Conservation (phyloP, 2,113 vertebrate genomes). For the Ciconia boyciana region DNA sequence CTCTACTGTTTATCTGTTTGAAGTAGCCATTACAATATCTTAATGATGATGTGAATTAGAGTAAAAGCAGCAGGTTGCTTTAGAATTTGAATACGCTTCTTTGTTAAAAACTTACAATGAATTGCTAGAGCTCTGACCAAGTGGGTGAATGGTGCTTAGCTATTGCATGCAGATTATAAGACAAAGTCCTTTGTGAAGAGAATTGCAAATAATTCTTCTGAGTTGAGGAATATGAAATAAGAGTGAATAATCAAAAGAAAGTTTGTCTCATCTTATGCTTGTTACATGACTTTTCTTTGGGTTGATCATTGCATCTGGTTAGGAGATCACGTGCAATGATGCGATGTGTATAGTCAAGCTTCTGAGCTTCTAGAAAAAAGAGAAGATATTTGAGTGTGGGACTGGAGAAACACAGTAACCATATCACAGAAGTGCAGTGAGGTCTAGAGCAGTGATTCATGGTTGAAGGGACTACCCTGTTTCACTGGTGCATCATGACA, state of each 20-base stretch:
- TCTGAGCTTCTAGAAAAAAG: neutral
- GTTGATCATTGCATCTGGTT: neutral
- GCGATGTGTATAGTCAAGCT: neutral
- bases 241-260: neutral
- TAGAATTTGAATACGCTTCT: neutral
- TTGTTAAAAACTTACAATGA: neutral
- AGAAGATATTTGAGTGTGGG: neutral
- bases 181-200: neutral
- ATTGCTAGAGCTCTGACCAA: neutral
- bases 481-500: neutral
- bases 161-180: neutral
- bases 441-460: neutral
- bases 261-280: neutral
- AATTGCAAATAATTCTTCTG: neutral
- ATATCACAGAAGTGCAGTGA: neutral
- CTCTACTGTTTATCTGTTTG: neutral
- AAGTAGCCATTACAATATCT: neutral
- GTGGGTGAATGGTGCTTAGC: neutral
- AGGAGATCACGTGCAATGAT: neutral
- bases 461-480: neutral
- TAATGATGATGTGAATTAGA: neutral
- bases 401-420: neutral
- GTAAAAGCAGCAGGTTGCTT: neutral
- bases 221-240: neutral
- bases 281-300: neutral